Evolutionary conservation across 2,888 invertebrate genomes (phyloP), one percentile per base, ranked within the genome.

Genomic region (Andrena praecox): DNA sequence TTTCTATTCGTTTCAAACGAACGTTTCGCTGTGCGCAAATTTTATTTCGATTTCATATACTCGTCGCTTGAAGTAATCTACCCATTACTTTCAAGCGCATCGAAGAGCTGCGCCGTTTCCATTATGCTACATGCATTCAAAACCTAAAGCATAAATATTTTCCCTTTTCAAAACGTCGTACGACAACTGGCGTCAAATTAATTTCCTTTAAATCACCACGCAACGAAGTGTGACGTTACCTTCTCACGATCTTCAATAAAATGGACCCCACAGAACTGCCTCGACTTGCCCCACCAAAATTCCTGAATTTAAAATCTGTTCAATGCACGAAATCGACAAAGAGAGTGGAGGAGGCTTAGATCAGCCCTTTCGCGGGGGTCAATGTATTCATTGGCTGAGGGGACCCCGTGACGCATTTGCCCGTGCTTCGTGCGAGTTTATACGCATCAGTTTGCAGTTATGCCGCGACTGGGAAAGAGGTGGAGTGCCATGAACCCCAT

Each of bases 361-460:
- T 85, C 84, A 77, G 74, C 72, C 82, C 70, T 78, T 74, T 85
- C 80, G 74, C 85, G 72, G 70, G 78, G 91, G 91, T 91, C 90
- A 91, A 91, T 91, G 88, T 91, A 91, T 90, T 90, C 90, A 90
- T 90, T 90, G 89, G 89, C 71, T 87, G 84, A 76, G 81, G 77
- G 83, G 91, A 91, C 89, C 90, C 87, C 87, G 86, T 85, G 84
- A 85, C 89, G 85, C 85, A 82, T 85, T 86, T 71, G 71, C 71
- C 69, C 82, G 84, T 64, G 71, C 80, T 80, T 84, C 29, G 75
- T 71, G 76, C 64, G 77, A 75, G 75, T 85, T 84, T 80, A 63
- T 71, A 71, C 68, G 84, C 83, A 50, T 64, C 78, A 68, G 69
- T 66, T 66, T 56, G 86, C 76, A 70, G 68, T 72, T 75, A 52